Evolutionary conservation across 1,140 invertebrate genomes (phyloP), one percentile per base, ranked within the genome.

Genomic region (Procambarus clarkii): DNA sequence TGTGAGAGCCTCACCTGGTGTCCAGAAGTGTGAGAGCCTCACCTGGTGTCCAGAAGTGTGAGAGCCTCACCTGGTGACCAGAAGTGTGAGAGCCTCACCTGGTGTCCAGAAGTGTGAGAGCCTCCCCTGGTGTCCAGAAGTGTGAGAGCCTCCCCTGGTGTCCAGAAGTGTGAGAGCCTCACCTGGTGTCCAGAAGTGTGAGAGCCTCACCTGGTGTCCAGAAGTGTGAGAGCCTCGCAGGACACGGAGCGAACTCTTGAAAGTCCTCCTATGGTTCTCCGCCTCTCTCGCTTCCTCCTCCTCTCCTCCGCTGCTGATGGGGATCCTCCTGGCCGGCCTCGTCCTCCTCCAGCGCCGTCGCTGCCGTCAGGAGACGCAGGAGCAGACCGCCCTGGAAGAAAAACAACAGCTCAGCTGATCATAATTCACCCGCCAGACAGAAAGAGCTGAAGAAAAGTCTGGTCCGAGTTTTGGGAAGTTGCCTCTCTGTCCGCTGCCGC

Each of bases 81-180:
- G 34, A 34, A 34, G 34, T 34, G 34, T 0, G 34, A 34, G 34
- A 34, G 34, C 34, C 34, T 34, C 34, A 34, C 34, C 34, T 34
- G 34, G 34, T 34, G 34, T 34, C 34, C 0, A 34, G 34, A 34
- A 34, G 34, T 34, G 34, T 34, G 34, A 34, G 34, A 34, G 34
- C 34, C 34, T 34, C 34, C 0, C 34, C 34, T 34, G 34, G 34
- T 34, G 34, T 34, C 21, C 0, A 34, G 34, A 34, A 34, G 34
- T 34, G 34, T 34, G 34, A 34, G 9, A 60, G 60, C 15, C 54
- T 88, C 50, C 81, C 86, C 86, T 88, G 45, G 86, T 88, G 46
- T 88, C 86, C 5, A 88, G 34, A n/a, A 88, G 86, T 1, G 86
- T 88, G 9, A 88, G 64, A 2, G 86, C 80, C 64, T 88, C 86